A percentile compares a stretch with the other conserved stretches of the same genome.
Evolutionary conservation across 2,888 invertebrate species (phyloP).

Genomic region (Mesoligia furuncula): DNA sequence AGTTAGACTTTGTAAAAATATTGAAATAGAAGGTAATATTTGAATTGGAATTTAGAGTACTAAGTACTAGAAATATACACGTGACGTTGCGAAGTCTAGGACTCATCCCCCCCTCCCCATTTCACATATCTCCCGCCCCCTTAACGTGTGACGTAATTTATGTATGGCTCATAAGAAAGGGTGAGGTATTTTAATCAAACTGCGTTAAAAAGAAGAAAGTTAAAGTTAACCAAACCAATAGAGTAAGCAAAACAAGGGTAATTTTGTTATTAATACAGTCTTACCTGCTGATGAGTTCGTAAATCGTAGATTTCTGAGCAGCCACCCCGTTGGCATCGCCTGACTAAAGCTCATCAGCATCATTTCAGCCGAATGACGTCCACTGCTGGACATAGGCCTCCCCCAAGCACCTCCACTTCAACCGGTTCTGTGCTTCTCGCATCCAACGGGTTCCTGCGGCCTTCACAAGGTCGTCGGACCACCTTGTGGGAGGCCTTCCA

Average conservation of each 20-base stretch:
- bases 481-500: too few relatives aligned
- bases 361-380: too few relatives aligned
- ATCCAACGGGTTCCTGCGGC: too few relatives aligned
- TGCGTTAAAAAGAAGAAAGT: neutral
- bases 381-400: too few relatives aligned
- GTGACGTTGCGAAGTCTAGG: neutral
- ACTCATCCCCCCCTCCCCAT: too few relatives aligned
- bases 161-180: neutral
- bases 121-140: neutral
- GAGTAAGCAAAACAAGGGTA: neutral
- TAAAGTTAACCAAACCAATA: neutral
- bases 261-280: neutral
- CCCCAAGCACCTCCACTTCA: too few relatives aligned
- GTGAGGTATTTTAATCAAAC: neutral
- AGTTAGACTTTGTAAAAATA: neutral
- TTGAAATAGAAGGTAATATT: neutral
- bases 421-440: too few relatives aligned
- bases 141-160: neutral
- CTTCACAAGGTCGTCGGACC: too few relatives aligned
- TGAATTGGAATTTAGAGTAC: neutral
- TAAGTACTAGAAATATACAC: too few relatives aligned
- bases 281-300: neutral
- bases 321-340: neutral
- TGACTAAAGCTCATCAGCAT: slow-evolving; percentile 1
- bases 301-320: neutral